Evolutionary conservation across 1,140 invertebrate species (phyloP), one percentile per base, ranked within the genome.

Genomic region (Brachionus plicatilis): DNA sequence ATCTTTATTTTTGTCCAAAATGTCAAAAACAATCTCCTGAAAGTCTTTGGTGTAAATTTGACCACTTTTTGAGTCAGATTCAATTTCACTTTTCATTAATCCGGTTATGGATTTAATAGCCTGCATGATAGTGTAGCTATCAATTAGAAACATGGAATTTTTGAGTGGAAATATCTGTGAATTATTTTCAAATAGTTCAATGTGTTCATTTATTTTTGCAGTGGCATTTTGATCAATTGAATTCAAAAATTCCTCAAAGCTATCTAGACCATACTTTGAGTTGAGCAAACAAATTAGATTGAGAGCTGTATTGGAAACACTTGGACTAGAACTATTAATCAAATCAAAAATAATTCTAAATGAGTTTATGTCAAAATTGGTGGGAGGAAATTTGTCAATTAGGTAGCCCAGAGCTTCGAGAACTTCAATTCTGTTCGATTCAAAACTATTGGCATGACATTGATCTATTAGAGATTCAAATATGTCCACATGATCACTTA

Each of bases 1-100:
- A 37, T 70, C 68, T 70, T 70, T 70, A 37, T 37, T 70, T 37
- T 70, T 70, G 27, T 70, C 68, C 17, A 70, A 70, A 37, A 70
- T 70, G 8, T 70, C 68, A 37, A 70, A 70, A 41, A 70, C 33
- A 1, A 70, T 33, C 27, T 37, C 68, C 17, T 70, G 27, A 33
- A 70, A 33, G n/a, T 70, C 33, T 17, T 70, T 37, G 7, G 27
- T 33, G 27, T 66, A 66, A 29, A 70, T 17, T 37, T 41, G 29
- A 5, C 6, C 6, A 17, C 17, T 37, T 66, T 66, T 66, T 12
- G 20, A n/a, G 12, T 33, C 27, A 8, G n/a, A 37, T 43, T 70
- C 33, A 41, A 33, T 8, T 37, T 70, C 68, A 37, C 7, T 17
- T 17, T 37, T 70, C 11, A 70, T 33, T n/a, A 70, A 6, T 33